Evolutionary conservation across 2,888 invertebrate genomes (phyloP), one percentile per base, ranked within the genome.

Genomic region (Fabriciana adippe): DNA sequence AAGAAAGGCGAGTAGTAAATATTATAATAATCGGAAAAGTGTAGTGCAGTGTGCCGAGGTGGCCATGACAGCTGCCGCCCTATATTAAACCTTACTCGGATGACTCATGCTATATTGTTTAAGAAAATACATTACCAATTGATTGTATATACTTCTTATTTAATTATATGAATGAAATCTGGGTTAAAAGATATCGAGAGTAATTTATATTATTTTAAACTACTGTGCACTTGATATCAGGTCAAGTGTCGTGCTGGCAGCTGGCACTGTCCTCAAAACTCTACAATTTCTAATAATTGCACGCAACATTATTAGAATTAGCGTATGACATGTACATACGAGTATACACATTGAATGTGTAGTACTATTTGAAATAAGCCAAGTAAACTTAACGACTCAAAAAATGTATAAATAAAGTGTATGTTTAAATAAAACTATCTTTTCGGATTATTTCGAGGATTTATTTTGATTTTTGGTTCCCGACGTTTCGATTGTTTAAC

Each of bases 1-100:
- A 94, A 94, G 93, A 94, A 94, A 94, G 94, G 94, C 91, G 93
- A 91, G 85, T 89, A 86, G 87, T 90, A 89, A 90, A 92, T 92
- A 92, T 91, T 93, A 90, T 92, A 91, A 91, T 91, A 91, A 92
- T 90, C 92, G 86, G 89, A 87, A 89, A 90, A 91, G 76, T 82
- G 87, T 92, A 83, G 93, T 93, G 93, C 93, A 92, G 93, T 93
- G 93, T 93, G 93, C 93, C 92, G 90, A 88, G 79, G 79, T 84
- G 88, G 82, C 86, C 85, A 78, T 86, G 86, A 85, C 83, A 81
- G 79, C 56, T 76, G 84, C 78, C 79, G 78, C 70, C 77, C 81
- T 78, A 83, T 82, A 81, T 79, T 79, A 72, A 77, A 81, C 84
- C 85, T 81, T 83, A 72, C 55, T 31, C 41, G 60, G 50, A 66